Evolutionary conservation across 2,888 invertebrate species (phyloP), one percentile per base, ranked within the genome.

Genomic region (Itoplectis maculator): DNA sequence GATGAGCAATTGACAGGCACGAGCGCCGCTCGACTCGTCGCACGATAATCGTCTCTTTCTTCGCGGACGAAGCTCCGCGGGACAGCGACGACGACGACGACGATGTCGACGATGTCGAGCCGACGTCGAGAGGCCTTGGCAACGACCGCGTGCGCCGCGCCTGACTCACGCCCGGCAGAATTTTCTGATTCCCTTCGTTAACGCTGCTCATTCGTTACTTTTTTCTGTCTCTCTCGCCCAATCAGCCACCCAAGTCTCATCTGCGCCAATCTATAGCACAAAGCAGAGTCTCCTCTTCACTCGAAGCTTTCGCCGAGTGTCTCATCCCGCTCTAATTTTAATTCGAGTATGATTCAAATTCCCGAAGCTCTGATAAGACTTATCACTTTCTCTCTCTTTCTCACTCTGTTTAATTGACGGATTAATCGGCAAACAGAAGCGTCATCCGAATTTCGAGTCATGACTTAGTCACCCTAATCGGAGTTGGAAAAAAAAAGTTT

Each of bases 141-240:
- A 66, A 80, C 68, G 82, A 73, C 42, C 65, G 79, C 76, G 75
- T 40, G 51, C 35, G 45, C 49, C 54, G 15, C 73, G 56, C 76
- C 78, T 84, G 83, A 84, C 79, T 86, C 84, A 82, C 73, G 65
- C 20, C 73, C 66, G 56, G 47, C 70, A 73, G 81, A 75, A 85
- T 84, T 82, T 79, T 81, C 78, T 79, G 83, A 85, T 84, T 83
- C 63, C 70, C 79, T 79, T 85, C 85, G 83, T 84, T 84, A 82
- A 75, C 69, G 79, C 70, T 76, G 65, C 49, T 75, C 63, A 74
- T 85, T 79, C 72, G 63, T 74, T 69, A 73, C 73, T 69, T 73
- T 54, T 75, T 73, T 61, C 61, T 54, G 54, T 70, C 59, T 66
- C 51, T 11, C 54, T 29, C 70, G 11, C 37, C 42, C 56, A 79